These are phyloP conservation scores for Telmatochromis sp. DNA, from an alignment of 2,113 vertebrate species.

Conservation along the genomic window DNA sequence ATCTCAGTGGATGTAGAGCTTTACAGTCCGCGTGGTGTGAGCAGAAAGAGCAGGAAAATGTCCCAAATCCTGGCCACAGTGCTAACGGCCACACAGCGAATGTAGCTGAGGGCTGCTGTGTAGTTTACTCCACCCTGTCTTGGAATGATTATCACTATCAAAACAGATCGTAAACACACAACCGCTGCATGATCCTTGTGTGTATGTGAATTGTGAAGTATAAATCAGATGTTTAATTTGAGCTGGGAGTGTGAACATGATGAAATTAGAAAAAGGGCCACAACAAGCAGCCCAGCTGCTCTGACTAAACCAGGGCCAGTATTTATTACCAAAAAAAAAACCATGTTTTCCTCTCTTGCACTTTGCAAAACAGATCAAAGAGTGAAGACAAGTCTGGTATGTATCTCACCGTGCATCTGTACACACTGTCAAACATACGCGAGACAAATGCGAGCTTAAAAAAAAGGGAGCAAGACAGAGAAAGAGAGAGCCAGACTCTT, in stretches of 20 bases:
- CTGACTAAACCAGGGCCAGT: background rate
- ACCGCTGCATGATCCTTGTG: background rate
- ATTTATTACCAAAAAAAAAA: background rate
- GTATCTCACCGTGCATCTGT: background rate
- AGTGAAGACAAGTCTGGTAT: background rate
- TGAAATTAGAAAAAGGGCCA: background rate
- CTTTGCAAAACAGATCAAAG: background rate
- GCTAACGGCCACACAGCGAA: background rate
- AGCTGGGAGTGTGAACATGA: background rate
- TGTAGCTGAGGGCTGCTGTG: background rate
- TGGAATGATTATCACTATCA: background rate
- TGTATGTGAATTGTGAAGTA: background rate
- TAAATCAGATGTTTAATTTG: background rate
- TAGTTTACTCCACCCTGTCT: background rate
- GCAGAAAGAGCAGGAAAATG: background rate
- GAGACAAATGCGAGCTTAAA: background rate
- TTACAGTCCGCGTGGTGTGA: background rate
- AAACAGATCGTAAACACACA: conserved; percentile 4
- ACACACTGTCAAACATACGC: background rate
- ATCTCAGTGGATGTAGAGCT: background rate
- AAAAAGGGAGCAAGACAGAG: background rate
- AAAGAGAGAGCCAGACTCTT: background rate
- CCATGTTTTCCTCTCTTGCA: background rate
- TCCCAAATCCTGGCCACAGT: background rate
- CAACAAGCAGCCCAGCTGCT: background rate